Evolutionary conservation across 2,888 invertebrate species (phyloP).

Genomic region (Drosophila nr. perissopoda): DNA sequence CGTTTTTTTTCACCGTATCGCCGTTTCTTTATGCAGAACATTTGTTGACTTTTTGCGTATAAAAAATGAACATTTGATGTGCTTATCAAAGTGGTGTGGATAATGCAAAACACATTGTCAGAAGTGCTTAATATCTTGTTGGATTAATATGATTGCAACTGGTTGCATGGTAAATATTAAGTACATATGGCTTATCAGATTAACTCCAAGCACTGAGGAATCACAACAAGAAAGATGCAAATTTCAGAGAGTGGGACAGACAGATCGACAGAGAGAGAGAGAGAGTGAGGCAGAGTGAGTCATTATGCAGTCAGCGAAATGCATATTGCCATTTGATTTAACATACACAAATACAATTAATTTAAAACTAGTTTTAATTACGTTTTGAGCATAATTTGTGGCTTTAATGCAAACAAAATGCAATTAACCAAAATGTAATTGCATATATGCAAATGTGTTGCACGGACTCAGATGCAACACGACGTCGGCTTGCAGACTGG

Average conservation of each 20-base stretch:
- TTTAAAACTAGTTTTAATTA: conserved; percentile 69
- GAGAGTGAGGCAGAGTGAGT: no score
- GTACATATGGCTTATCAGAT: not conserved
- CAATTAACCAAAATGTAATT: conserved; percentile 63
- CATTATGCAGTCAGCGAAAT: conserved; percentile 45
- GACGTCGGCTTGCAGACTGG: not conserved
- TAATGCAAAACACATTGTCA: conserved; percentile 3
- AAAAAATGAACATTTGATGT: conserved; percentile 59
- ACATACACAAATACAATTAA: conserved; percentile 65
- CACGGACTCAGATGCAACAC: not conserved
- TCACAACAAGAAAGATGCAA: not conserved
- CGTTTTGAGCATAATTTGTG: conserved; percentile 69
- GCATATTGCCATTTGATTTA: conserved; percentile 61
- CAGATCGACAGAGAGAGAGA: not conserved
- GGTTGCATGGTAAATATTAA: not conserved
- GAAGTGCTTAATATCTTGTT: conserved; percentile 15
- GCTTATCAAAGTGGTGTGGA: conserved; percentile 38
- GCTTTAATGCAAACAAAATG: conserved; percentile 59
- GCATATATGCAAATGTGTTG: conserved; percentile 11
- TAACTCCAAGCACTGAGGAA: not conserved
- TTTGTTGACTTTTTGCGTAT: not conserved
- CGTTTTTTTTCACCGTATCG: conserved; percentile 1
- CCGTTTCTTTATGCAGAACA: conserved; percentile 2
- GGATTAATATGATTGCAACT: not conserved
- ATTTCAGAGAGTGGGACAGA: not conserved